A percentile compares a stretch with the other conserved stretches of the same genome.
Conservation (phyloP, 1,140 invertebrate genomes). For the Drosophila asahinai region DNA sequence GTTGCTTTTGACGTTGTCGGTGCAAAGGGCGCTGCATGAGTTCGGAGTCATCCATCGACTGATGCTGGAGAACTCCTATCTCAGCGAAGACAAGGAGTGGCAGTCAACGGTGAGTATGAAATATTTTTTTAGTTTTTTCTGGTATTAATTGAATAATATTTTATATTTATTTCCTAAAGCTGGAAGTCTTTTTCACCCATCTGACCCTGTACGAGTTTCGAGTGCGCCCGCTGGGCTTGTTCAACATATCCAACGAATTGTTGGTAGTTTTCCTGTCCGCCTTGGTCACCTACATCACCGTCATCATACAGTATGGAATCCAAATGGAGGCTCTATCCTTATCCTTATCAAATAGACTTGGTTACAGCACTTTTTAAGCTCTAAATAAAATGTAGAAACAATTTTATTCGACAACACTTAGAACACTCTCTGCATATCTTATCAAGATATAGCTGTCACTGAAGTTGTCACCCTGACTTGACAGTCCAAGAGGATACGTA, state of each 20-base stretch:
- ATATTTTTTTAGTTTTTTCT: background rate
- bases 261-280: slow-evolving; percentile 50
- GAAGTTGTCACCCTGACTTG: slow-evolving; percentile 1
- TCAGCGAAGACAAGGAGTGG: slow-evolving; percentile 39
- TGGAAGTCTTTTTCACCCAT: slow-evolving; percentile 50
- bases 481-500: background rate
- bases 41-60: slow-evolving; percentile 25
- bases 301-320: slow-evolving; percentile 43
- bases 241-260: slow-evolving; percentile 56
- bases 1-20: slow-evolving; percentile 36
- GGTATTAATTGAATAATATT: background rate
- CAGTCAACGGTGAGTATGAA: slow-evolving; percentile 31
- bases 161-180: slow-evolving; percentile 13
- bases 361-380: background rate
- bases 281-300: slow-evolving; percentile 48
- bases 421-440: background rate
- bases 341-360: background rate
- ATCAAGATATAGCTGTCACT: background rate
- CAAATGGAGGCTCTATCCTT: background rate
- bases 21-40: slow-evolving; percentile 21
- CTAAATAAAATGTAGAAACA: background rate
- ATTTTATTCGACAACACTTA: too few species aligned
- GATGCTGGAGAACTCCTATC: slow-evolving; percentile 41
- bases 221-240: slow-evolving; percentile 51
- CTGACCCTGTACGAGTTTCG: slow-evolving; percentile 38